Evolutionary conservation across 2,888 invertebrate genomes (phyloP).

Genomic region (Deilephila porcellus): DNA sequence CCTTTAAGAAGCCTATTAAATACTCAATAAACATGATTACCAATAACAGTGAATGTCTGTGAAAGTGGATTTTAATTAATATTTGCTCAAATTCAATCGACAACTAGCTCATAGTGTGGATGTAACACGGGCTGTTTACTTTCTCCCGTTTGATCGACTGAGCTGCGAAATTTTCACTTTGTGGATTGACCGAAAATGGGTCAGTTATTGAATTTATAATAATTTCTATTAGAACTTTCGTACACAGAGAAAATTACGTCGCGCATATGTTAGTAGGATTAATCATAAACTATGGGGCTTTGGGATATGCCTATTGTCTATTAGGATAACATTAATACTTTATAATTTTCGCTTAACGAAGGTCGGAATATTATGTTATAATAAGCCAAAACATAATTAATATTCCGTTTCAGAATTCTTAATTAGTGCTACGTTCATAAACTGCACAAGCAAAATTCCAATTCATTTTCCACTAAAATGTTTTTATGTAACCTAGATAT

Average conservation of each 20-base stretch:
- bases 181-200: conserved; percentile 19
- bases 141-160: conserved; percentile 19
- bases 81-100: conserved; percentile 6
- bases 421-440: too few species aligned
- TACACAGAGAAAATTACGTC: conserved; percentile 6
- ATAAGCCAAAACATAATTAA: too few species aligned
- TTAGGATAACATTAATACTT: background rate
- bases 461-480: too few species aligned
- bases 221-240: conserved; percentile 7
- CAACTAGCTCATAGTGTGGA: background rate
- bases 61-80: conserved; percentile 8
- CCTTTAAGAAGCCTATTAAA: background rate
- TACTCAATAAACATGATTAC: background rate
- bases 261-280: conserved; percentile 6
- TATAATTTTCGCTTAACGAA: background rate
- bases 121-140: conserved; percentile 23
- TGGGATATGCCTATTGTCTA: background rate
- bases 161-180: conserved; percentile 29
- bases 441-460: too few species aligned
- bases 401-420: too few species aligned
- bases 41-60: background rate
- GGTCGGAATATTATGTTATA: too few species aligned
- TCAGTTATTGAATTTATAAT: conserved; percentile 27
- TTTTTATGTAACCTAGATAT: too few species aligned
- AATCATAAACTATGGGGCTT: background rate